phyloP scores from a whole-genome alignment of 2,888 invertebrate genomes.

The Bombylius discolor region DNA sequence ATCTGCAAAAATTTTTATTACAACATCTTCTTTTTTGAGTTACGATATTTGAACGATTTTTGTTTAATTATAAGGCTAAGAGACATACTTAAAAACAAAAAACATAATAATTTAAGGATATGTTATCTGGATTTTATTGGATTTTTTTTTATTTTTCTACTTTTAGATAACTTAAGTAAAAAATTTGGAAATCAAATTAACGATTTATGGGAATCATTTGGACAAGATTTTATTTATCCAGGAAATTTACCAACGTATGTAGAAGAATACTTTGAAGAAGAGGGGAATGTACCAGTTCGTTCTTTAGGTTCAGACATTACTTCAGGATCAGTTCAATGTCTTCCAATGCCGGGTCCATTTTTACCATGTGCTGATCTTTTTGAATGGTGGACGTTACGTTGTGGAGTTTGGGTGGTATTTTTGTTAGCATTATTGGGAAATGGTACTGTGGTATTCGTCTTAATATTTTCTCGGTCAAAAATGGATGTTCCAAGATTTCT shows the following conservation, averaged over 20 bases:
- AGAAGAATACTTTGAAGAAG: slow-evolving; percentile 60
- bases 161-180: slow-evolving; percentile 55
- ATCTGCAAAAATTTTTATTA: too few relatives aligned
- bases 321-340: slow-evolving; percentile 46
- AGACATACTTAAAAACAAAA: too few relatives aligned
- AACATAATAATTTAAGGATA: too few relatives aligned
- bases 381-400: slow-evolving; percentile 94
- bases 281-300: slow-evolving; percentile 27
- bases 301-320: slow-evolving; percentile 22
- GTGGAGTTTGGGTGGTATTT: slow-evolving; percentile 96
- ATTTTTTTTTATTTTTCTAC: background rate
- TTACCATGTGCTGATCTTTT: slow-evolving; percentile 91
- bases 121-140: too few relatives aligned
- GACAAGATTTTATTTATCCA: slow-evolving; percentile 55
- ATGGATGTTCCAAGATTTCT: slow-evolving; percentile 94
- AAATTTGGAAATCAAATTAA: slow-evolving; percentile 58
- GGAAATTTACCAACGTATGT: slow-evolving; percentile 56
- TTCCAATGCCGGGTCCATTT: slow-evolving; percentile 84
- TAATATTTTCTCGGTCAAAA: slow-evolving; percentile 80
- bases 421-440: slow-evolving; percentile 90
- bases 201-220: slow-evolving; percentile 56
- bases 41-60: too few relatives aligned
- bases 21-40: too few relatives aligned
- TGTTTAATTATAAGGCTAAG: too few relatives aligned
- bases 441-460: slow-evolving; percentile 87